Conservation (phyloP, 1,140 invertebrate genomes). For the Solenopsis fugax region DNA sequence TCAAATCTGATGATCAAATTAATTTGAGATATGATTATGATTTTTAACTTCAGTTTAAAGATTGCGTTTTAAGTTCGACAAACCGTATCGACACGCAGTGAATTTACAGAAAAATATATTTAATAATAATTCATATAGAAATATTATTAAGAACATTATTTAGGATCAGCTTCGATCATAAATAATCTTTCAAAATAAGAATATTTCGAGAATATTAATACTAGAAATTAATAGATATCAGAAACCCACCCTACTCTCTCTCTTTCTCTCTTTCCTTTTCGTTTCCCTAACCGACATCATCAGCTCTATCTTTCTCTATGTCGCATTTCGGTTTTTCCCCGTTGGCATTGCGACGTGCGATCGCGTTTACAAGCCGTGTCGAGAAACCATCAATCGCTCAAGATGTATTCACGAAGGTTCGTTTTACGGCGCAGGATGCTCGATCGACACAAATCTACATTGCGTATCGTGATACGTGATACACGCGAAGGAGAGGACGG, state of each 20-base stretch:
- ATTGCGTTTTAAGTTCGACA: too few relatives aligned
- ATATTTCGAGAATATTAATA: neutral
- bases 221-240: too few relatives aligned
- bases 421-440: slow-evolving; percentile 28
- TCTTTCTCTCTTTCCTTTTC: neutral
- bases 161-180: too few relatives aligned
- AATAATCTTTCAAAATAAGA: neutral
- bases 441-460: slow-evolving; percentile 60
- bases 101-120: too few relatives aligned
- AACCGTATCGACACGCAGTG: too few relatives aligned
- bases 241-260: neutral
- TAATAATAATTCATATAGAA: too few relatives aligned
- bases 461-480: slow-evolving; percentile 57
- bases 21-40: too few relatives aligned
- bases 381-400: slow-evolving; percentile 47
- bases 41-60: too few relatives aligned
- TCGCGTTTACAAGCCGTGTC: slow-evolving; percentile 27
- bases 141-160: too few relatives aligned
- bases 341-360: slow-evolving; percentile 24
- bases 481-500: slow-evolving; percentile 34
- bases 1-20: too few relatives aligned
- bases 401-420: slow-evolving; percentile 62
- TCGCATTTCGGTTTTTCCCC: neutral
- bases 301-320: neutral
- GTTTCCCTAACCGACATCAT: neutral